Conservation (phyloP, 2,113 vertebrate species). For the Elephas maximus region DNA sequence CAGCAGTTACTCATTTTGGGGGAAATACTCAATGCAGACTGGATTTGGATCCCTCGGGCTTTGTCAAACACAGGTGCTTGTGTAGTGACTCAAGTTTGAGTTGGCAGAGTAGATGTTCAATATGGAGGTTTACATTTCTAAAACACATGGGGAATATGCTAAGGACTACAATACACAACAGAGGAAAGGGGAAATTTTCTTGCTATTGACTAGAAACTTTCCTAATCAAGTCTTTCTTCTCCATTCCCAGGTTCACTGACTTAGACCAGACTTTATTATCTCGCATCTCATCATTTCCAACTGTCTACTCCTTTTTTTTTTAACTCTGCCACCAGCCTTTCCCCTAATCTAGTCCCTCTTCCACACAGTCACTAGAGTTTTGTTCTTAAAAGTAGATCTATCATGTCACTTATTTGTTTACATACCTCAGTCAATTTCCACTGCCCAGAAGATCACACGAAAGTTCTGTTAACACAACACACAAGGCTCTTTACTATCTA, state of each 20-base stretch:
- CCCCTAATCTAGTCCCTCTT: not conserved
- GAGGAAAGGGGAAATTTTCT: not conserved
- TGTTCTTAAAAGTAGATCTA: slow-evolving; percentile 11
- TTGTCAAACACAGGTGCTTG: slow-evolving; percentile 68
- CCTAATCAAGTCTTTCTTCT: not conserved
- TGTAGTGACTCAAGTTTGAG: slow-evolving; percentile 12
- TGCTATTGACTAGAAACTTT: not conserved
- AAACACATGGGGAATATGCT: slow-evolving; percentile 11
- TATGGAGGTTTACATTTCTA: not conserved
- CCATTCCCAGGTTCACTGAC: not conserved
- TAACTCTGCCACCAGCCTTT: not conserved
- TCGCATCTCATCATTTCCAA: not conserved
- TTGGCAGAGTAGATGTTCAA: slow-evolving; percentile 51
- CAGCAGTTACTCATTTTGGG: slow-evolving; percentile 70
- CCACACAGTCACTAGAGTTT: not conserved
- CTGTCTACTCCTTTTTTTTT: not conserved
- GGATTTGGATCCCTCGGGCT: slow-evolving; percentile 51
- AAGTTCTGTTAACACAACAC: not conserved
- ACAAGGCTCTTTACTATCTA: not conserved
- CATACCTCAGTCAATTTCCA: not conserved
- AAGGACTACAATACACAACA: not conserved
- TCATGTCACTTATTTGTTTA: slow-evolving; percentile 26
- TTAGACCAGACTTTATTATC: not conserved
- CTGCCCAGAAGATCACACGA: slow-evolving; percentile 31
- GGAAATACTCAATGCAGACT: slow-evolving; percentile 12